A percentile compares a stretch with the other conserved stretches of the same genome.
Conservation (phyloP, 2,113 vertebrate species). For the Grallaria varia region DNA sequence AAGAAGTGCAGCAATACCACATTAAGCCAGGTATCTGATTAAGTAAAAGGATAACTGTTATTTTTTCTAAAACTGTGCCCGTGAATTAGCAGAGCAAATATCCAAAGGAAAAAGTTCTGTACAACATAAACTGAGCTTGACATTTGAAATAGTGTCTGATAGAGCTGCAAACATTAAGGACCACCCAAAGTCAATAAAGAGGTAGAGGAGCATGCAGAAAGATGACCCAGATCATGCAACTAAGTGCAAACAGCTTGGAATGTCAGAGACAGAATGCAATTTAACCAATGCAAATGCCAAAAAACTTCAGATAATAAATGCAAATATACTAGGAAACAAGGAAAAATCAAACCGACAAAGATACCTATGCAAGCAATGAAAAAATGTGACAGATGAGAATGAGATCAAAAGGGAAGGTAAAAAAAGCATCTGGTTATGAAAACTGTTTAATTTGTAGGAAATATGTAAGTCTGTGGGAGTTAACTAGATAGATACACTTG, state of each 20-base stretch:
- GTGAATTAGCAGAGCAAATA: slow-evolving; percentile 30
- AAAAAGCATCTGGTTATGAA: slow-evolving; percentile 7
- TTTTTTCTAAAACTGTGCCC: not conserved
- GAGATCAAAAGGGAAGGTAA: not conserved
- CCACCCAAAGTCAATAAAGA: slow-evolving; percentile 49
- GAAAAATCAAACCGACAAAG: not conserved
- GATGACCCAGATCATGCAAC: slow-evolving; percentile 1
- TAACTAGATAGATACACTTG: slow-evolving; percentile 8
- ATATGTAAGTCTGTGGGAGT: slow-evolving; percentile 33
- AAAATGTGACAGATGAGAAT: not conserved
- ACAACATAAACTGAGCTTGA: not conserved
- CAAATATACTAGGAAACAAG: not conserved
- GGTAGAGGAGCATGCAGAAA: not conserved
- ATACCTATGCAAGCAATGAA: not conserved
- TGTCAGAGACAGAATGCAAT: not conserved
- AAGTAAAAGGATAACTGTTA: not conserved
- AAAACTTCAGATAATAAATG: not conserved
- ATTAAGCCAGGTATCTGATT: not conserved
- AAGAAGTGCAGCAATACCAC: not conserved
- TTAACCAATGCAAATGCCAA: not conserved
- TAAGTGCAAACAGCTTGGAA: slow-evolving; percentile 4
- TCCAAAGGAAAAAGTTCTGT: not conserved
- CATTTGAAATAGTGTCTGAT: not conserved
- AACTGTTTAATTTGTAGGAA: not conserved
- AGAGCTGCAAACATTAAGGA: not conserved